phyloP scores from a whole-genome alignment of 2,113 vertebrate genomes.

The Chaenocephalus aceratus region DNA sequence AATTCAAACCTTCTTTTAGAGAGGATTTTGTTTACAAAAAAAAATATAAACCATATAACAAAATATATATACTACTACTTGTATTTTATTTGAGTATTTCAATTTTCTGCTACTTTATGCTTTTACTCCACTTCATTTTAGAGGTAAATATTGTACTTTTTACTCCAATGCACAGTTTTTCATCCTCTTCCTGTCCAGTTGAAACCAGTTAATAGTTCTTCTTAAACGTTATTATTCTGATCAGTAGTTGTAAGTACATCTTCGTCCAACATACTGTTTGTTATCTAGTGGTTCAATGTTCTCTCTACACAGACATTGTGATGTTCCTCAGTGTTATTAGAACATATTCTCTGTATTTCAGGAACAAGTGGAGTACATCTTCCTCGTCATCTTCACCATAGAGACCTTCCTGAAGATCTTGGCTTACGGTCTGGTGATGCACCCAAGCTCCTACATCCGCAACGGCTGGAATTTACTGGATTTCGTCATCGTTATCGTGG shows the following conservation, averaged over 20 bases:
- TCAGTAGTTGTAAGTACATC: no score
- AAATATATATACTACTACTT: no score
- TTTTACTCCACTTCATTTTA: no score
- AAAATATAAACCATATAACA: no score
- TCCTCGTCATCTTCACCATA: conserved; percentile 95
- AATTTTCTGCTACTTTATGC: no score
- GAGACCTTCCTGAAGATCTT: conserved; percentile 95
- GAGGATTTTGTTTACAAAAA: neutral
- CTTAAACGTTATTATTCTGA: neutral
- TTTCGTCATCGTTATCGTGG: conserved; percentile 94
- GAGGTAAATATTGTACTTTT: no score
- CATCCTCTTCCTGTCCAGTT: no score
- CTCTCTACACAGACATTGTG: no score
- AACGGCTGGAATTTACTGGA: conserved; percentile 96
- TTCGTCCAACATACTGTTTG: no score
- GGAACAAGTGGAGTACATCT: conserved; percentile 95
- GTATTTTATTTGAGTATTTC: no score
- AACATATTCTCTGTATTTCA: conserved; percentile 51
- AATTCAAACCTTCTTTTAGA: neutral
- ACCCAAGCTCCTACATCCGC: conserved; percentile 94
- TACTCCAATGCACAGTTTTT: no score
- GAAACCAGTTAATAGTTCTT: no score
- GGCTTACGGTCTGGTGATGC: conserved; percentile 93
- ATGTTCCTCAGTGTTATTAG: neutral
- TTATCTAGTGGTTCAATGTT: neutral